Evolutionary conservation across 2,113 vertebrate genomes (phyloP).

Genomic region (Sprattus sprattus): DNA sequence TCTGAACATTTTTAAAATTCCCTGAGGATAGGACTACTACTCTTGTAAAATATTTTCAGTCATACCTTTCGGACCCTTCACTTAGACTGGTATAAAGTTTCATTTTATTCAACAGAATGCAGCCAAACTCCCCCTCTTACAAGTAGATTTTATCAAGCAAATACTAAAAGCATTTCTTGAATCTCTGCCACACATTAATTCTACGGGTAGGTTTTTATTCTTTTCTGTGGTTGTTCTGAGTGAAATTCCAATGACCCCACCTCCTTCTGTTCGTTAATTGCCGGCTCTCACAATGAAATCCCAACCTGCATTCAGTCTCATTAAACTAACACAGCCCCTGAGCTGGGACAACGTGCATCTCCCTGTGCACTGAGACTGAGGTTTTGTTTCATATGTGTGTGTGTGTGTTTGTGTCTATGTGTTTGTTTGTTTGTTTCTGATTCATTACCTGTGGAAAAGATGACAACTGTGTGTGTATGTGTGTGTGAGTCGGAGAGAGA

Average conservation of each 20-base stretch:
- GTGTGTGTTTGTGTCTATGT: neutral
- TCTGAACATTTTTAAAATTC: neutral
- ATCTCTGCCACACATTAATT: neutral
- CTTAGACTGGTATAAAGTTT: neutral
- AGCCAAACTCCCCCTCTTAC: neutral
- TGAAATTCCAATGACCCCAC: neutral
- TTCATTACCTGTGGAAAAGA: constrained; percentile 51
- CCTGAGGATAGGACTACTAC: neutral
- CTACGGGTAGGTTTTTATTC: neutral
- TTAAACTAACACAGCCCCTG: neutral
- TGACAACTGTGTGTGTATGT: constrained; percentile 28
- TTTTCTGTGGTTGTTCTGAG: neutral
- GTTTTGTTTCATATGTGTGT: neutral
- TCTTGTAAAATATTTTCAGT: neutral
- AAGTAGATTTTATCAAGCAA: neutral
- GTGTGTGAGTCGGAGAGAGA: neutral
- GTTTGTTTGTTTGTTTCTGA: constrained; percentile 22
- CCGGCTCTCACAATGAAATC: constrained; percentile 2
- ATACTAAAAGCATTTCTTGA: constrained; percentile 8
- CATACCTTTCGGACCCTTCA: neutral
- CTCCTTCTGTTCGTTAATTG: constrained; percentile 12
- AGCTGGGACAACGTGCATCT: neutral
- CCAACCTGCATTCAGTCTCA: constrained; percentile 17
- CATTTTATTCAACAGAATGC: neutral
- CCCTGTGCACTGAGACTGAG: neutral